Base-by-base conservation (phyloP, 2,888 invertebrate genomes). In the Orthonevra nobilis region DNA sequence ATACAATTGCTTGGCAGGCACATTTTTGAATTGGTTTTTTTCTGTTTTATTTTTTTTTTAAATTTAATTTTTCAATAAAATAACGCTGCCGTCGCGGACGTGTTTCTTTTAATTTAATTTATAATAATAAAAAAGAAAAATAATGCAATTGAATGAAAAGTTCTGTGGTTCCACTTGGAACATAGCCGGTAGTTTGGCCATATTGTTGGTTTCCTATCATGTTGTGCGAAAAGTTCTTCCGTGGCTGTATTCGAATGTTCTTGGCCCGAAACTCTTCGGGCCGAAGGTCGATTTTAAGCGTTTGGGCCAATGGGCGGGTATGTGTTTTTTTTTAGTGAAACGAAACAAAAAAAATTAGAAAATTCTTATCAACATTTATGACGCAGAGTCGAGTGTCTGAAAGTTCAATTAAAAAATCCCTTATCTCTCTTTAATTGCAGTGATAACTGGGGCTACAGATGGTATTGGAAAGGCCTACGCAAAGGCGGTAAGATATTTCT, bases 401-500 rank as follows among this genome's bases (percentile, higher is more conserved):
- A 44, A 15, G 36, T 30, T 50, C 14, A 36, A 6, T 23, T 19
- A 7, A 36, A 72, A 81, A 77, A 42, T 66, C 36, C n/a, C 34
- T 74, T 30, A 50, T 58, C 48, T 63, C 38, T n/a, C n/a, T n/a
- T 70, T 10, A 48, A 36, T 85, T 93, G 42, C 90, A 95, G 95
- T 97, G 83, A 90, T 97, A 9, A 97, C 97, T 10, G 97, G 97
- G 7, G 93, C 94, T 9, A 96, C 96, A 0, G 96, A 96, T 90
- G 97, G 97, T 2, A 93, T 97, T 79, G 97, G 97, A 81, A 96
- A 95, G 87, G 94, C 96, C 14, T 97, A 95, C 85, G 95, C 95
- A 0, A 92, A 91, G 86, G 91, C 92, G 86, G 93, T 93, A 88
- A 85, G 81, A 28, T 10, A 28, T 40, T 6, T 14, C 9, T 46